phyloP scores from a whole-genome alignment of 1,140 invertebrate genomes.

The Papilio polytes region DNA sequence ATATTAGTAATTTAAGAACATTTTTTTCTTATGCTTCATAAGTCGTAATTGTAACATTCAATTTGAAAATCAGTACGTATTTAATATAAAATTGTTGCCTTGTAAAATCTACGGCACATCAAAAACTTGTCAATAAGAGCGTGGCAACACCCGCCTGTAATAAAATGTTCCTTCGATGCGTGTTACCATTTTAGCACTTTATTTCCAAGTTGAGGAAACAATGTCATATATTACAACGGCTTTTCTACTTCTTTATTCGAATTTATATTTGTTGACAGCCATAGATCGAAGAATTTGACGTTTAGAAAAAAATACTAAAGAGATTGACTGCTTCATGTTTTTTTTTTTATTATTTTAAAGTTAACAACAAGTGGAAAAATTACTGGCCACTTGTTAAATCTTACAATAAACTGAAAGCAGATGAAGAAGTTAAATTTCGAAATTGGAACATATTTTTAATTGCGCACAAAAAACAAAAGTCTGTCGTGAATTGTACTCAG shows the following conservation, averaged over 20 bases:
- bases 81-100: neutral
- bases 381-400: neutral
- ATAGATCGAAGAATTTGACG: neutral
- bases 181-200: slow-evolving; percentile 11
- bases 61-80: no score
- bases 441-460: slow-evolving; percentile 9
- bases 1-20: no score
- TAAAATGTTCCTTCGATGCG: neutral
- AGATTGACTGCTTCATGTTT: no score
- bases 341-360: no score
- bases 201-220: slow-evolving; percentile 4
- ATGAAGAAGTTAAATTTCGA: neutral
- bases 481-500: neutral
- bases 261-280: no score
- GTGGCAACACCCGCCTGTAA: slow-evolving; percentile 1
- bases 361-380: neutral
- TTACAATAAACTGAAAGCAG: neutral
- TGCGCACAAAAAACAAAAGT: neutral
- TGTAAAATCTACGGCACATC: neutral
- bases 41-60: no score
- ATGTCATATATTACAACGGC: neutral
- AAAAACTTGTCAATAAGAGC: neutral
- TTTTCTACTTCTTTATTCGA: neutral
- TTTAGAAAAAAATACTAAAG: neutral
- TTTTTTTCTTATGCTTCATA: no score